phyloP scores from a whole-genome alignment of 2,888 invertebrate genomes.

The Baronia brevicornis region DNA sequence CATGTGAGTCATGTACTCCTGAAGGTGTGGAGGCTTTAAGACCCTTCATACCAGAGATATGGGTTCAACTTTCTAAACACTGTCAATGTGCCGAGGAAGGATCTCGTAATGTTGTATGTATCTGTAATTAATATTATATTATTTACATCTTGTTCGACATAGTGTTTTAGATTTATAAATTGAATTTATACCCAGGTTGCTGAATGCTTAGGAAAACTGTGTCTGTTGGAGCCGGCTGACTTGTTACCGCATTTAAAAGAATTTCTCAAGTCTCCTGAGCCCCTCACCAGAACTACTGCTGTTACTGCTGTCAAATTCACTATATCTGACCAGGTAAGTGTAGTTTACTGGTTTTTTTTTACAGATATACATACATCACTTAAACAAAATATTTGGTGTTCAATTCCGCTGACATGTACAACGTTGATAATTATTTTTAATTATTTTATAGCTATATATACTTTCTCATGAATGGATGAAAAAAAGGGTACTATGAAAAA shows the following conservation, averaged over 20 bases:
- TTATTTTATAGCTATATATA: too few species aligned
- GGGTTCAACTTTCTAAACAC: conserved; percentile 94
- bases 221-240: conserved; percentile 91
- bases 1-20: conserved; percentile 85
- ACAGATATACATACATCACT: too few species aligned
- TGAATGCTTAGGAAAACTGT: conserved; percentile 97
- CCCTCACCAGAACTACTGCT: conserved; percentile 94
- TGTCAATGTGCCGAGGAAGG: conserved; percentile 99
- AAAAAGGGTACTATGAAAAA: too few species aligned
- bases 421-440: too few species aligned
- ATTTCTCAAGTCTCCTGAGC: conserved; percentile 86
- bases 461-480: too few species aligned
- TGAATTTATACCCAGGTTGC: conserved; percentile 76
- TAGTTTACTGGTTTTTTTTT: neutral
- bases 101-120: conserved; percentile 92
- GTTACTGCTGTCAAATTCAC: conserved; percentile 99
- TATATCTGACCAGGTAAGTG: conserved; percentile 92
- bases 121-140: neutral
- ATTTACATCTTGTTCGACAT: neutral
- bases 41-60: conserved; percentile 90
- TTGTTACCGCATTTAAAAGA: conserved; percentile 91
- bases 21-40: conserved; percentile 84
- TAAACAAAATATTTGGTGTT: too few species aligned
- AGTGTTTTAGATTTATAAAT: conserved; percentile 17
- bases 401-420: too few species aligned